A percentile compares a stretch with the other conserved stretches of the same genome.
Evolutionary conservation across 2,797 vertebrate species (phyloP).

Genomic region (Lithobates pipiens): DNA sequence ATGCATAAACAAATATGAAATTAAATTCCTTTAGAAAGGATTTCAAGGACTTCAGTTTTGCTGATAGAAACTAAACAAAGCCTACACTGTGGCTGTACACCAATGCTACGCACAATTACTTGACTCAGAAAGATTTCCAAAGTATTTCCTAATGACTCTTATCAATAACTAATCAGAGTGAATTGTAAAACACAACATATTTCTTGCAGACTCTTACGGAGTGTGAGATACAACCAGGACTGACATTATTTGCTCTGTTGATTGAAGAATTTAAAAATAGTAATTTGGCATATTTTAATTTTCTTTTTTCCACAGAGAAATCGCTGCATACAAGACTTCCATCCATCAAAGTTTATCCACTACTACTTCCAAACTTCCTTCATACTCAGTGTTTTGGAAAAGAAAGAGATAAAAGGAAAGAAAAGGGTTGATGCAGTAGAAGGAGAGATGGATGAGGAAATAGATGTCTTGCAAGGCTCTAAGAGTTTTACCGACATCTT

Average conservation of each 20-base stretch:
- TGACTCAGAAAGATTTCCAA: background rate
- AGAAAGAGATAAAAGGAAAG: slow-evolving; percentile 41
- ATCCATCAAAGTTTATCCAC: background rate
- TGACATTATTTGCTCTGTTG: too few relatives aligned
- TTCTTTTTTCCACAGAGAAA: slow-evolving; percentile 14
- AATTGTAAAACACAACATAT: background rate
- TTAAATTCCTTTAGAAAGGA: slow-evolving; percentile 30
- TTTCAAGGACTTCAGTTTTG: slow-evolving; percentile 49
- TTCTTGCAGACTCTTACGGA: background rate
- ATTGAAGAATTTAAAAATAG: background rate
- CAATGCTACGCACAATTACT: background rate
- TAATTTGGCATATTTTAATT: background rate
- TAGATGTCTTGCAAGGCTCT: slow-evolving; percentile 10
- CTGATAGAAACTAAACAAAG: background rate
- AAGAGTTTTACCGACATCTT: background rate
- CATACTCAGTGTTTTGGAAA: slow-evolving; percentile 38
- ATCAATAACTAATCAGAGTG: background rate
- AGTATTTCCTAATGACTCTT: background rate
- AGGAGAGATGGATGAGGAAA: slow-evolving; percentile 14
- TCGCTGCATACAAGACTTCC: slow-evolving; percentile 13
- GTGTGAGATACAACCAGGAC: background rate
- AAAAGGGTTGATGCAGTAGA: background rate
- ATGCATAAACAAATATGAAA: slow-evolving; percentile 53
- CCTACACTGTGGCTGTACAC: background rate
- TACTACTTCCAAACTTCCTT: background rate